phyloP scores from a whole-genome alignment of 2,888 invertebrate genomes.

The Protonemura montana region DNA sequence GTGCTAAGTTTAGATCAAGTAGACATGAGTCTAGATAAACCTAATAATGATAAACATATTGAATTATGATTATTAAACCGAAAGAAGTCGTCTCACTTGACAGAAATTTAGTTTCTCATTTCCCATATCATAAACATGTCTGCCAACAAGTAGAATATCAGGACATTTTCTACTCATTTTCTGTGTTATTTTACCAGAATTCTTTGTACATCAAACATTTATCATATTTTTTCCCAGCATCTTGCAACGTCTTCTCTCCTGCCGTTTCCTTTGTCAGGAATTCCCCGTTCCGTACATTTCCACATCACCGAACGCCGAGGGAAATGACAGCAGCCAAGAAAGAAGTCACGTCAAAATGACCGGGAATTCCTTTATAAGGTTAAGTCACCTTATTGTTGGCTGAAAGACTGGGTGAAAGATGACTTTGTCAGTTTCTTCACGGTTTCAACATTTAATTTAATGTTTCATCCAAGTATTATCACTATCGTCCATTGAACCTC shows the following conservation, averaged over 20 bases:
- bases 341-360: background rate
- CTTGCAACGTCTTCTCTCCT: background rate
- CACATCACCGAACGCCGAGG: background rate
- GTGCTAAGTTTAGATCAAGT: too few relatives aligned
- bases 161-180: too few relatives aligned
- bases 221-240: background rate
- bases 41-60: too few relatives aligned
- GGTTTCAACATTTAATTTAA: too few relatives aligned
- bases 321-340: conserved; percentile 12
- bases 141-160: too few relatives aligned
- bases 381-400: background rate
- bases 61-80: too few relatives aligned
- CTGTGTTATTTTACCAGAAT: background rate
- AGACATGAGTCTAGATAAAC: too few relatives aligned
- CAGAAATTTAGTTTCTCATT: too few relatives aligned
- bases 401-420: background rate
- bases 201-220: background rate
- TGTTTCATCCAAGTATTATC: background rate
- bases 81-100: too few relatives aligned
- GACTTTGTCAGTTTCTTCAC: background rate
- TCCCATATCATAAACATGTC: too few relatives aligned
- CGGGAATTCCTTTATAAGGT: background rate
- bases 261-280: background rate
- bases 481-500: background rate
- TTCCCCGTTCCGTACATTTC: background rate